Evolutionary conservation across 1,140 invertebrate species (phyloP).

Genomic region (Cecropterus lyciades): DNA sequence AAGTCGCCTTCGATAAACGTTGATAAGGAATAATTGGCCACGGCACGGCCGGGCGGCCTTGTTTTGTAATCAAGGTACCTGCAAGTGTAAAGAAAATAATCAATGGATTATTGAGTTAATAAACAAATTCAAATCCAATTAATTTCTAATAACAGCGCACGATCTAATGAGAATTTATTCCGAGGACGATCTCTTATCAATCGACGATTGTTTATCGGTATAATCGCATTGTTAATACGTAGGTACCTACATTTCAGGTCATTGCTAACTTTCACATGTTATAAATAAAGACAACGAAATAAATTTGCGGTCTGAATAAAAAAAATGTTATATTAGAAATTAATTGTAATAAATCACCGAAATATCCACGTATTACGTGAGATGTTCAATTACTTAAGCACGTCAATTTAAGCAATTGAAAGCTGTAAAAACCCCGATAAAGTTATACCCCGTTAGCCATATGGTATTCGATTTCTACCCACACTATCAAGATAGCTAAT

Average conservation of each 20-base stretch:
- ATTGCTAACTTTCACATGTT: constrained; percentile 17
- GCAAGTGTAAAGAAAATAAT: constrained; percentile 50
- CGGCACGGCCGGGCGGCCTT: constrained; percentile 41
- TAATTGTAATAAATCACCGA: too few species aligned
- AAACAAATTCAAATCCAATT: constrained; percentile 40
- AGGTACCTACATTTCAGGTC: constrained; percentile 20
- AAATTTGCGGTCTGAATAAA: neutral
- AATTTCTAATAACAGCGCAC: constrained; percentile 23
- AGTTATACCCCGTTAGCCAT: too few species aligned
- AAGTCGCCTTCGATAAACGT: constrained; percentile 38
- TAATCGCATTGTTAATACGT: constrained; percentile 15
- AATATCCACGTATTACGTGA: too few species aligned
- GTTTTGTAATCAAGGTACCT: constrained; percentile 53
- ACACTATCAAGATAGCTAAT: too few species aligned
- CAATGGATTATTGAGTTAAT: constrained; percentile 39
- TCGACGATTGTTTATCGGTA: constrained; percentile 18
- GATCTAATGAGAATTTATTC: neutral
- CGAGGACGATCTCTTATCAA: constrained; percentile 17
- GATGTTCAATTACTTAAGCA: too few species aligned
- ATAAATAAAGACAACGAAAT: neutral
- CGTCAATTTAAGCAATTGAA: too few species aligned
- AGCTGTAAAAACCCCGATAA: too few species aligned
- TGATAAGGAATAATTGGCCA: constrained; percentile 44
- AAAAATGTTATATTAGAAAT: too few species aligned
- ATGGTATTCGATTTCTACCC: too few species aligned